A percentile compares a stretch with the other conserved stretches of the same genome.
These are phyloP conservation scores for Borostomias antarcticus DNA, from an alignment of 2,797 vertebrate species.

Conservation along the genomic window DNA sequence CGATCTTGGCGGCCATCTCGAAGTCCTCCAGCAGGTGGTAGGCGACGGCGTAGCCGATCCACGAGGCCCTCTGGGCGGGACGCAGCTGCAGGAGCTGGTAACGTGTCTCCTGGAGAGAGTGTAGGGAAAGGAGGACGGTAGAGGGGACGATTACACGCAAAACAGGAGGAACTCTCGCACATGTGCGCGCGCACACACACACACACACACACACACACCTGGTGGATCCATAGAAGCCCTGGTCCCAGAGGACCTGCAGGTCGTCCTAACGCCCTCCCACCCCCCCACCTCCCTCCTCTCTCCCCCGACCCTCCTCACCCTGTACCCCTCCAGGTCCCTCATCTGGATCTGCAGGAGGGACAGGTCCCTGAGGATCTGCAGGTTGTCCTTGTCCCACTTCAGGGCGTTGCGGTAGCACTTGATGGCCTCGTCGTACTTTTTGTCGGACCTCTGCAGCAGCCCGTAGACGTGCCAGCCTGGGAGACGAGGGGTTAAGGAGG, in stretches of 20 bases:
- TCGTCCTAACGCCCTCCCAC: not conserved
- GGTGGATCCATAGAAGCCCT: not conserved
- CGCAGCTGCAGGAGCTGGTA: slow-evolving; percentile 92
- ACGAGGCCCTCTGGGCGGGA: slow-evolving; percentile 90
- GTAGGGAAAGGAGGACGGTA: not conserved
- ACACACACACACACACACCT: not conserved
- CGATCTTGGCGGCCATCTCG: slow-evolving; percentile 94
- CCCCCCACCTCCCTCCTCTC: not conserved
- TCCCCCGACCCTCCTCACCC: slow-evolving; percentile 78
- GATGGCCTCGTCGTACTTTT: slow-evolving; percentile 99
- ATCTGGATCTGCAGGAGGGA: slow-evolving; percentile 99
- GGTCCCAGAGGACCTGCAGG: no score
- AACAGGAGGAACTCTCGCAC: not conserved
- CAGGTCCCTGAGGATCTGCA: slow-evolving; percentile 98
- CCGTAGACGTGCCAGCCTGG: slow-evolving; percentile 99
- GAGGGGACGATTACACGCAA: not conserved
- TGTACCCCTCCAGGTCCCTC: slow-evolving; percentile 97
- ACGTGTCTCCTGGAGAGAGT: slow-evolving; percentile 81
- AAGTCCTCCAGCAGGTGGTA: slow-evolving; percentile 94
- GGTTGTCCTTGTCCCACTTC: slow-evolving; percentile 99
- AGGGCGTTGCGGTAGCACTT: slow-evolving; percentile 99
- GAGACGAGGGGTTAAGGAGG: slow-evolving; percentile 17
- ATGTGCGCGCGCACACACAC: not conserved
- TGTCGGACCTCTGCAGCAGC: slow-evolving; percentile 96
- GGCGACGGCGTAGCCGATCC: slow-evolving; percentile 94